Evolutionary conservation across 2,888 invertebrate species (phyloP), one percentile per base, ranked within the genome.

Genomic region (Troides helena): DNA sequence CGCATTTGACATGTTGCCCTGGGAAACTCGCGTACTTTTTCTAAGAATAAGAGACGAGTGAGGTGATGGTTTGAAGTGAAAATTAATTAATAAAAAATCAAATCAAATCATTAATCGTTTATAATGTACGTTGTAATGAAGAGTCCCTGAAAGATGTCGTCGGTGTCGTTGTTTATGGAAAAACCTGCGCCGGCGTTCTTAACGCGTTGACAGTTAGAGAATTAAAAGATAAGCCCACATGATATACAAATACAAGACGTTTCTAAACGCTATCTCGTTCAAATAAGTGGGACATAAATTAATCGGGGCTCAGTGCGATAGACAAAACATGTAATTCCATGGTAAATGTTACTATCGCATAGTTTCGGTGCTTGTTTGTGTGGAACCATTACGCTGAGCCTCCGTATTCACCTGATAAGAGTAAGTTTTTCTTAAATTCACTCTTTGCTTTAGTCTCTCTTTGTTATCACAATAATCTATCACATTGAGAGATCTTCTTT

Each of bases 201-300:
- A 73, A 70, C 72, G 67, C 79, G 81, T 78, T 91, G 91, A 91
- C 92, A 92, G 86, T 84, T 85, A 82, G 84, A 90, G 92, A 90
- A 90, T 92, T 92, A 92, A 91, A 88, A 92, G 92, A 92, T 92
- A 92, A 92, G 85, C 92, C 75, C 76, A 72, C 77, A 77, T 87
- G 85, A 86, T 88, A 84, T 81, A 85, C 87, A 92, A 92, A 92
- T 90, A 90, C 77, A 76, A 86, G 84, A 84, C 80, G 84, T 85
- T 85, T 80, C 84, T 87, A 82, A 85, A 84, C 85, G 81, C 80
- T 92, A 92, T 91, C 92, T 90, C 77, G 77, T 75, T 80, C 84
- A 92, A 91, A 91, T 90, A 91, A 82, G 79, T 82, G 83, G 77
- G 77, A 79, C 86, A 88, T 91, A 89, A 90, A 92, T 92, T 90